A percentile compares a stretch with the other conserved stretches of the same genome.
Conservation (phyloP, 2,113 vertebrate species). For the Passer montanus region DNA sequence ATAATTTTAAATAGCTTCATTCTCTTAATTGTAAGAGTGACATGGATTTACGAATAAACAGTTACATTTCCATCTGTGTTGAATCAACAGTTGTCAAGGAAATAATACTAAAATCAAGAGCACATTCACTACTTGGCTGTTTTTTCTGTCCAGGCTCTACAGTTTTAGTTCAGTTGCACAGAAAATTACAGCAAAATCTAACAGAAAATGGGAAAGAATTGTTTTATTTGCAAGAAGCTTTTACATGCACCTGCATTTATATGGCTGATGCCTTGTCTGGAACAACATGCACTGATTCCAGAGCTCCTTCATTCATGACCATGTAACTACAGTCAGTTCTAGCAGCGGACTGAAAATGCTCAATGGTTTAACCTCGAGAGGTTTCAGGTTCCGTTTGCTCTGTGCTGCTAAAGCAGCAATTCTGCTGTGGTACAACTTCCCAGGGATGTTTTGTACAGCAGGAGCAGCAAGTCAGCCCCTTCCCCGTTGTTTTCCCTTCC, state of each 20-base stretch:
- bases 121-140: background rate
- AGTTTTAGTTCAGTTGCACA: background rate
- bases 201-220: background rate
- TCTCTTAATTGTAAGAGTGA: background rate
- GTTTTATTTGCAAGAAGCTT: background rate
- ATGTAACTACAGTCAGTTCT: background rate
- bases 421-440: rapidly evolving
- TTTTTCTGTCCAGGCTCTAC: background rate
- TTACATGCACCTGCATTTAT: background rate
- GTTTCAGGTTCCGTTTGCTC: background rate
- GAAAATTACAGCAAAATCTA: background rate
- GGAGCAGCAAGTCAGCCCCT: background rate
- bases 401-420: background rate
- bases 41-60: background rate
- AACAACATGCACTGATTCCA: background rate
- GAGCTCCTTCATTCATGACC: background rate
- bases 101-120: background rate
- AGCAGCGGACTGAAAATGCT: background rate
- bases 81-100: background rate
- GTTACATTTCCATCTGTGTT: background rate
- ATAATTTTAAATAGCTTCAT: background rate
- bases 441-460: rapidly evolving
- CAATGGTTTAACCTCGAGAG: background rate
- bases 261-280: background rate
- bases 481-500: rapidly evolving